Percentiles rank a stretch among this genome's conserved stretches.
phyloP scores from a whole-genome alignment of 2,113 vertebrate genomes.

The Panthera uncia region DNA sequence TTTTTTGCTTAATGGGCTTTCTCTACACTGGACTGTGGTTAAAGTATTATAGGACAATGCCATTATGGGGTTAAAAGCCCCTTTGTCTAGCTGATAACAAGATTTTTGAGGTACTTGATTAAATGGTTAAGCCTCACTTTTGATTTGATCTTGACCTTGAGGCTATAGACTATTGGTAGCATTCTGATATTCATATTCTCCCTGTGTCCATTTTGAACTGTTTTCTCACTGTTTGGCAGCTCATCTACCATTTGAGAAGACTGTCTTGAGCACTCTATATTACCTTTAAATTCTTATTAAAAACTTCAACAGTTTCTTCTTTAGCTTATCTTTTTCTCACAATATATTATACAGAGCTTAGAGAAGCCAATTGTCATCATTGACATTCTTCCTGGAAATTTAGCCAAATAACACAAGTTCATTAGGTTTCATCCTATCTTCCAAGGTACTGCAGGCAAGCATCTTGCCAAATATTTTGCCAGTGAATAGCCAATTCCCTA shows the following conservation, averaged over 20 bases:
- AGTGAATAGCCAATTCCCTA: not conserved
- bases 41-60: not conserved
- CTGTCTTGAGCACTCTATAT: not conserved
- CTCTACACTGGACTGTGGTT: not conserved
- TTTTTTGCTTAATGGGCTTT: not conserved
- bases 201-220: not conserved
- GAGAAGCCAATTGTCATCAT: not conserved
- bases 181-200: conserved; percentile 3
- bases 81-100: not conserved
- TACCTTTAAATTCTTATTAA: conserved; percentile 13
- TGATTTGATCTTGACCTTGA: not conserved
- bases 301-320: not conserved
- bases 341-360: not conserved
- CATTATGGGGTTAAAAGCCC: not conserved
- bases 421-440: not conserved
- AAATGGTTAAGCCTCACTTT: not conserved
- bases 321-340: not conserved
- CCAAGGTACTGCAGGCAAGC: not conserved
- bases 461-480: conserved; percentile 12
- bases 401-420: not conserved
- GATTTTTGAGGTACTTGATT: not conserved
- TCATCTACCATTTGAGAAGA: not conserved
- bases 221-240: not conserved
- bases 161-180: not conserved
- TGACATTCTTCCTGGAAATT: conserved; percentile 46